Evolutionary conservation across 1,140 invertebrate species (phyloP).

Genomic region (Hyles euphorbiae): DNA sequence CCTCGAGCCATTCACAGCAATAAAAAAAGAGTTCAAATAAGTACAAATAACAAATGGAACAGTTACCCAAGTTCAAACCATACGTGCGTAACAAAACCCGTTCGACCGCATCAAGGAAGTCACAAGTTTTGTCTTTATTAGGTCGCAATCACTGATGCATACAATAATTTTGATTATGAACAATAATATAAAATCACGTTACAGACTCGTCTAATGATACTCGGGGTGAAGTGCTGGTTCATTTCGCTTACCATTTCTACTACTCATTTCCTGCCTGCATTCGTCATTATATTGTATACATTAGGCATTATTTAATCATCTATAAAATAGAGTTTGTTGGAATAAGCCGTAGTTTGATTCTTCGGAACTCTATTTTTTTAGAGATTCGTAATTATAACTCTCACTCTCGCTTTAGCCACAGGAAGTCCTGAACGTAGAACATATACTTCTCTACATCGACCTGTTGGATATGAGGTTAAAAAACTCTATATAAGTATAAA

Average conservation of each 20-base stretch:
- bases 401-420: too few species aligned
- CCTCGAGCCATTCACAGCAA: too few species aligned
- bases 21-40: too few species aligned
- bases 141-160: constrained; percentile 33
- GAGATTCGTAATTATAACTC: too few species aligned
- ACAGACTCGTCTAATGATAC: too few species aligned
- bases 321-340: background rate
- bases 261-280: background rate
- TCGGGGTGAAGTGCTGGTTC: too few species aligned
- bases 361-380: too few species aligned
- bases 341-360: too few species aligned
- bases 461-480: too few species aligned
- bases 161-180: constrained; percentile 8
- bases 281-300: background rate
- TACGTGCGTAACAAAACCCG: background rate
- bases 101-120: constrained; percentile 34
- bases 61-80: background rate
- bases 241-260: background rate
- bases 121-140: constrained; percentile 48
- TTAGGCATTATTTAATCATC: constrained; percentile 2
- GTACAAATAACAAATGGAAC: background rate
- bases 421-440: too few species aligned
- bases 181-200: background rate
- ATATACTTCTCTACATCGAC: too few species aligned
- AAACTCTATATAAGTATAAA: too few species aligned